Evolutionary conservation across 2,113 vertebrate genomes (phyloP).

Genomic region (Osmerus eperlanus): DNA sequence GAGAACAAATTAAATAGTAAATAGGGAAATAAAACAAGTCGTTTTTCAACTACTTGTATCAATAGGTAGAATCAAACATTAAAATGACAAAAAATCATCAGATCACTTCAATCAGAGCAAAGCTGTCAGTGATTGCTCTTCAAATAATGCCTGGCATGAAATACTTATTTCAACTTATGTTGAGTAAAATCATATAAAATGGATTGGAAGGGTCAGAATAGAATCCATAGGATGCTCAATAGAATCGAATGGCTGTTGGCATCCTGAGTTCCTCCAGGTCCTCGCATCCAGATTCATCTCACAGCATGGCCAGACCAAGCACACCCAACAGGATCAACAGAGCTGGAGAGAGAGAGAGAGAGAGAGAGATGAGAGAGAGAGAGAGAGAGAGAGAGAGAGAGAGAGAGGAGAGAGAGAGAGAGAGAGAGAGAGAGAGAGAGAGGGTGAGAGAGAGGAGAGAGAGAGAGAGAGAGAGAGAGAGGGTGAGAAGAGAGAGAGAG

Average conservation of each 20-base stretch:
- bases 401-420: too few relatives aligned
- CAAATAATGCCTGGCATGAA: not conserved
- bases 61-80: not conserved
- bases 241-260: not conserved
- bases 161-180: not conserved
- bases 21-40: not conserved
- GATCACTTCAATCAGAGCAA: not conserved
- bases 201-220: too few relatives aligned
- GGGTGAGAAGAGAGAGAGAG: too few relatives aligned
- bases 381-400: too few relatives aligned
- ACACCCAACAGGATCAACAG: constrained; percentile 34
- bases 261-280: not conserved
- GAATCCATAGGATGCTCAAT: too few relatives aligned
- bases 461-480: too few relatives aligned
- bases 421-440: too few relatives aligned
- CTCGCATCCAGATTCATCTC: constrained; percentile 9
- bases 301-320: constrained; percentile 27
- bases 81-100: not conserved
- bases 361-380: not conserved
- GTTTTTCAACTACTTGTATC: not conserved
- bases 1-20: not conserved
- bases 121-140: not conserved
- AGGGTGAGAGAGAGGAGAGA: too few relatives aligned
- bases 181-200: not conserved
- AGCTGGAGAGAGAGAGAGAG: constrained; percentile 12